phyloP scores from a whole-genome alignment of 1,140 invertebrate genomes.

The Drosophila rhopaloa region DNA sequence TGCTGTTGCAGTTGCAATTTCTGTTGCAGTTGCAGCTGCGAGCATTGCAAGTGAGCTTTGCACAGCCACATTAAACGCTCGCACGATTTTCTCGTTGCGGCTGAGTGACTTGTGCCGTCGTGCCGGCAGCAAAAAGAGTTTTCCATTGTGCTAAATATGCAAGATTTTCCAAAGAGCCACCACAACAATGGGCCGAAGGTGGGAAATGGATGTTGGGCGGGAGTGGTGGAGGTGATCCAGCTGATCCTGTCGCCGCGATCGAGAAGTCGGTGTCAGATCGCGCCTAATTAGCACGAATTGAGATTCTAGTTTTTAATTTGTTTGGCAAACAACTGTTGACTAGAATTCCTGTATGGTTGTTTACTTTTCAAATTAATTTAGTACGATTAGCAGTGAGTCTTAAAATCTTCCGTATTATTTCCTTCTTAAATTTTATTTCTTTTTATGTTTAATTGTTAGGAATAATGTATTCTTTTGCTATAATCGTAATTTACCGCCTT shows the following conservation, averaged over 20 bases:
- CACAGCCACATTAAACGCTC: slow-evolving; percentile 69
- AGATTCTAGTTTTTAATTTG: slow-evolving; percentile 8
- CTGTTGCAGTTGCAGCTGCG: slow-evolving; percentile 38
- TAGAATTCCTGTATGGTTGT: too few species aligned
- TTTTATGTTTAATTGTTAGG: background rate
- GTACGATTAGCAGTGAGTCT: too few species aligned
- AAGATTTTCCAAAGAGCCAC: slow-evolving; percentile 32
- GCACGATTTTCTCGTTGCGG: slow-evolving; percentile 82
- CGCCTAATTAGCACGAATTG: slow-evolving; percentile 63
- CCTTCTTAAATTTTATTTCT: background rate
- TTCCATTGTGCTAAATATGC: slow-evolving; percentile 74
- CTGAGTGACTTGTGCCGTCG: slow-evolving; percentile 81
- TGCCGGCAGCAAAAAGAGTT: slow-evolving; percentile 64
- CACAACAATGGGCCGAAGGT: slow-evolving; percentile 14
- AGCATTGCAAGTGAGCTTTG: slow-evolving; percentile 26
- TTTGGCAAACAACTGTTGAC: background rate
- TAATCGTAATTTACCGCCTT: background rate
- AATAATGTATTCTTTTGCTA: background rate
- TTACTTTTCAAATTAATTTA: too few species aligned
- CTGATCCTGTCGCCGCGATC: slow-evolving; percentile 43
- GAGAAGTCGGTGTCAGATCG: slow-evolving; percentile 36
- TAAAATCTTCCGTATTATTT: too few species aligned
- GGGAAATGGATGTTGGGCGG: slow-evolving; percentile 3
- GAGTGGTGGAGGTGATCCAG: slow-evolving; percentile 1
- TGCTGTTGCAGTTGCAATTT: slow-evolving; percentile 46